Base-by-base conservation (phyloP, 35 echinoderm and acorn worm species). In the Strongylocentrotus purpuratus region DNA sequence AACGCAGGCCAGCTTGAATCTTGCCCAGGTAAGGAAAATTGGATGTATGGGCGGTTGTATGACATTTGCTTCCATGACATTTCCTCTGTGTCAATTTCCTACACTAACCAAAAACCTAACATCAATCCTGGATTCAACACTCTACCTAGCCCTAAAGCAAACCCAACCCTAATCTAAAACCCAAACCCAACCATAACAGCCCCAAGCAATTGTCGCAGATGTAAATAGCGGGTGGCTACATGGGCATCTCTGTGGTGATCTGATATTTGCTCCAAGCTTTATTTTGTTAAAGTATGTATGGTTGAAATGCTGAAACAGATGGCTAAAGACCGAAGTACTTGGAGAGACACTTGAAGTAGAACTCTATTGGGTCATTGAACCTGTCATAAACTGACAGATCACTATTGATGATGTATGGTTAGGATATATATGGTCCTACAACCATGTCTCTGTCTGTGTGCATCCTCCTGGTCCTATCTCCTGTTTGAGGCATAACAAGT, bases 1-100 rank as follows among this genome's bases (percentile, higher is more conserved):
- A 99, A 99, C 65, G 93, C 95, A 59, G 96, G 92, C 94, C 95
- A 98, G 71, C 95, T 95, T 47, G 94, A 96, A 31, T 47, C 85
- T 2, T 97, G 94, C 48, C 97, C 98, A 95, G 97, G 98, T 99
- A 33, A 89, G 32, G 12, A 35, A 33, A 31, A n/a, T 17, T 2
- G 15, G 31, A 85, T 20, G 31, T 85, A 85, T 20, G 31, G 31
- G 70, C 15, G 70, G 70, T 85, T 85, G 17, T 31, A 85, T 85
- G 0, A 85, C 31, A 31, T 4, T 85, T 85, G 70, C 70, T 85
- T 4, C 15, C 4, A 4, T 4, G 70, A 85, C 70, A 85, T 2
- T 0, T 85, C 17, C 0, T 85, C 70, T 31, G 17, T 2, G 0
- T 17, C 15, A 85, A 85, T 85, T 20, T 85, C 70, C 31, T 17